Base-by-base conservation (phyloP, 2,888 invertebrate species). In the Microplitis deprimator region DNA sequence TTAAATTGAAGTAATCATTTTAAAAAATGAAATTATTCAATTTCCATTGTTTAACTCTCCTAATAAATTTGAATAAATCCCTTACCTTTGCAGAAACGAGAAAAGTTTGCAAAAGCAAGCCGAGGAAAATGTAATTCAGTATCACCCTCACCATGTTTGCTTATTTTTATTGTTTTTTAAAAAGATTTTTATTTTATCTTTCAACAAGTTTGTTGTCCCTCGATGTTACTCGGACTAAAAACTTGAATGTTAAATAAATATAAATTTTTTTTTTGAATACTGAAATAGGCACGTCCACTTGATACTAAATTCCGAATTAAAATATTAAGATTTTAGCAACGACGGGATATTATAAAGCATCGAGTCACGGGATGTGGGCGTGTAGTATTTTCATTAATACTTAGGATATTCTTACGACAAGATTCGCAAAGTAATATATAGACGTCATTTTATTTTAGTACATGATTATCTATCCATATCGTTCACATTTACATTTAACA, bases 341-440 rank as follows among this genome's bases (percentile, higher is more conserved):
- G 16, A 13, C 20, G 40, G 80, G 78, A 78, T 77, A 76, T 87
- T 87, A 87, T 87, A 87, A 86, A 85, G 82, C 83, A 64, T 75
- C 74, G 62, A 69, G 73, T 73, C 71, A 85, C 87, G 85, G 87
- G 87, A 88, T 87, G 88, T 88, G 82, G 88, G 87, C 88, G 87
- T 83, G 20, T 75, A 38, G 40, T 5, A 73, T 29, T 16, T 38
- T 50, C 40, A n/a, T 38, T 75, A 70, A 67, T 76, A 67, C 71
- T 71, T 76, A 59, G 71, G 67, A 76, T 76, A 20, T 65, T 17
- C 16, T 62, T 65, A 59, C 13, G 50, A 50, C 50, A 13, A 64
- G 50, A 69, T 68, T 16, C 61, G 41, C 62, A 62, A 29, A 67
- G 67, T 71, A 61, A 60, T 50, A 38, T 60, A 61, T 40, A 62